Percentiles rank a stretch among this genome's conserved stretches.
Evolutionary conservation across 2,888 invertebrate species (phyloP).

Genomic region (Platypus cylindrus): DNA sequence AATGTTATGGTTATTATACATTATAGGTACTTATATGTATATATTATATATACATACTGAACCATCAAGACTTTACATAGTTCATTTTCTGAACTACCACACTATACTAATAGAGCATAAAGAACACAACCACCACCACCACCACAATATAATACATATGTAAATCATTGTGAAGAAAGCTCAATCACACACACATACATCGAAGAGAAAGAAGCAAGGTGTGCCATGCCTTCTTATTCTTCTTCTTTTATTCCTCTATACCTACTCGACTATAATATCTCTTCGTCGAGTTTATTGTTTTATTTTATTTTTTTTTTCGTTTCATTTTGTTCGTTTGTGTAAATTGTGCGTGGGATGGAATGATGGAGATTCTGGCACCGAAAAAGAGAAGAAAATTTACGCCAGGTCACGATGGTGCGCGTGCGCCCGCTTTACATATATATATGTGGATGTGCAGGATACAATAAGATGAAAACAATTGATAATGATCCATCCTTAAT

Average conservation of each 20-base stretch:
- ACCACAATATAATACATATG: too few species aligned
- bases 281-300: too few species aligned
- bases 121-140: too few species aligned
- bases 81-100: too few species aligned
- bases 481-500: too few species aligned
- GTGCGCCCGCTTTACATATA: not conserved
- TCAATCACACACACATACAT: too few species aligned
- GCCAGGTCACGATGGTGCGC: conserved; percentile 3
- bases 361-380: conserved; percentile 14
- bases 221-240: not conserved
- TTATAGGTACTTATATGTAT: too few species aligned
- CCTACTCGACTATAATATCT: too few species aligned
- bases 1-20: conserved; percentile 13
- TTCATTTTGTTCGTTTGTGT: conserved; percentile 10
- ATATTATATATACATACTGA: too few species aligned
- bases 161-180: conserved; percentile 10
- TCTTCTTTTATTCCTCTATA: conserved; percentile 6
- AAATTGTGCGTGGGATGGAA: conserved; percentile 12
- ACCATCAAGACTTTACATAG: too few species aligned
- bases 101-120: conserved; percentile 13
- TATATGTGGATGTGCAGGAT: not conserved
- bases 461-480: too few species aligned
- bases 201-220: not conserved
- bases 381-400: conserved; percentile 7
- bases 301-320: too few species aligned